Base-by-base conservation (phyloP, 2,113 vertebrate species). In the Phylloscopus whistleri region DNA sequence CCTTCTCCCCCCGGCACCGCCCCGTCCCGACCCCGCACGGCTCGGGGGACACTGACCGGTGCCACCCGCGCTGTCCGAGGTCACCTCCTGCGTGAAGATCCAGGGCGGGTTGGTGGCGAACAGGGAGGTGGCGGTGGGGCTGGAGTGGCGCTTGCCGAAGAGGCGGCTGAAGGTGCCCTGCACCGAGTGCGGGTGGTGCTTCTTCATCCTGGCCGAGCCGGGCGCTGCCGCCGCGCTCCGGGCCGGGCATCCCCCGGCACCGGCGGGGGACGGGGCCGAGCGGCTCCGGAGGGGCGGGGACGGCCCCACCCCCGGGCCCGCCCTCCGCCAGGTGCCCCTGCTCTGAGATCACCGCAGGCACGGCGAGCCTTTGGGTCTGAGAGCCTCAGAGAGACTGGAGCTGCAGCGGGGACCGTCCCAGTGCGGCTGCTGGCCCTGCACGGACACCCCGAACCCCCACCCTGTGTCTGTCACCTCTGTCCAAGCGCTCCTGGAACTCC, bases 111-210 rank as follows among this genome's bases (percentile, higher is more conserved):
- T 98, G 86, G 98, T 84, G 55, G 96, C 98, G 66, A 98, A 98
- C 66, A 98, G 97, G 13, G 98, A 98, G 3, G 97, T 16, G 89
- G 86, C 43, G 48, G 87, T 53, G 83, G 69, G 95, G 91, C 83
- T 69, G 74, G 78, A 52, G 9, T 98, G 97, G 84, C 97, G 98
- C 93, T 96, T 98, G 56, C 98, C 98, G 84, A 98, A 98, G 91
- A 98, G 97, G 83, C 98, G 98, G 95, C 97, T 98, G 93, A 98
- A 97, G 60, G 98, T 98, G 75, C 98, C 98, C 88, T 98, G 98
- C 87, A 98, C 96, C 39, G 98, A 97, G 90, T 96, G 96, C 22
- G 59, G 97, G 39, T 96, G 96, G 35, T 88, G 97, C 89, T 98
- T 98, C 92, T 97, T 98, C 98, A 98, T 98, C 52, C 58, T 96